These are phyloP conservation scores for Triops cancriformis DNA, from an alignment of 1,140 invertebrate species.

Conservation along the genomic window DNA sequence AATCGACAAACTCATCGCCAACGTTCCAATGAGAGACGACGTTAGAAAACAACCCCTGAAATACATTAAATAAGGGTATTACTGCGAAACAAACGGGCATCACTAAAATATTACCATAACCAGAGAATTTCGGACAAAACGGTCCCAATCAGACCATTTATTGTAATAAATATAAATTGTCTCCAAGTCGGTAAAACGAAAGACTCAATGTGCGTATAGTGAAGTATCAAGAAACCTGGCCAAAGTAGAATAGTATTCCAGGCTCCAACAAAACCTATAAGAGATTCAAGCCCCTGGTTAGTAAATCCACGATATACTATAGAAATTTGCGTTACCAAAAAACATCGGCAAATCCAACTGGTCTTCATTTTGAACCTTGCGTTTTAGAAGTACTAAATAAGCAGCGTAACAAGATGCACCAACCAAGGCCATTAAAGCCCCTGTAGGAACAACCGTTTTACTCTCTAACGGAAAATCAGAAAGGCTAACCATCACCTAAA, in stretches of 20 bases:
- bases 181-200: conserved; percentile 71
- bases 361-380: conserved; percentile 74
- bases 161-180: conserved; percentile 65
- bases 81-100: background rate
- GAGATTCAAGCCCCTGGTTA: conserved; percentile 29
- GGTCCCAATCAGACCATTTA: conserved; percentile 80
- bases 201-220: conserved; percentile 63
- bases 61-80: conserved; percentile 28
- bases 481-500: conserved; percentile 58
- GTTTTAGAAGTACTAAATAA: conserved; percentile 70
- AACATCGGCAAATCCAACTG: conserved; percentile 83
- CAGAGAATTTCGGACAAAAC: conserved; percentile 76
- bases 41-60: conserved; percentile 79
- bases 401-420: conserved; percentile 76
- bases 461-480: conserved; percentile 48
- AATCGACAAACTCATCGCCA: conserved; percentile 72
- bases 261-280: conserved; percentile 73
- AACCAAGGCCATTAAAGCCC: conserved; percentile 63
- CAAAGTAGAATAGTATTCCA: conserved; percentile 72
- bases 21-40: conserved; percentile 72
- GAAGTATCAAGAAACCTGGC: conserved; percentile 75
- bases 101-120: conserved; percentile 60
- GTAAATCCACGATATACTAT: too few relatives aligned
- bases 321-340: conserved; percentile 59
- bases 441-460: conserved; percentile 48